These are phyloP conservation scores for Stratiomys singularior DNA, from an alignment of 2,888 invertebrate genomes.

Conservation along the genomic window DNA sequence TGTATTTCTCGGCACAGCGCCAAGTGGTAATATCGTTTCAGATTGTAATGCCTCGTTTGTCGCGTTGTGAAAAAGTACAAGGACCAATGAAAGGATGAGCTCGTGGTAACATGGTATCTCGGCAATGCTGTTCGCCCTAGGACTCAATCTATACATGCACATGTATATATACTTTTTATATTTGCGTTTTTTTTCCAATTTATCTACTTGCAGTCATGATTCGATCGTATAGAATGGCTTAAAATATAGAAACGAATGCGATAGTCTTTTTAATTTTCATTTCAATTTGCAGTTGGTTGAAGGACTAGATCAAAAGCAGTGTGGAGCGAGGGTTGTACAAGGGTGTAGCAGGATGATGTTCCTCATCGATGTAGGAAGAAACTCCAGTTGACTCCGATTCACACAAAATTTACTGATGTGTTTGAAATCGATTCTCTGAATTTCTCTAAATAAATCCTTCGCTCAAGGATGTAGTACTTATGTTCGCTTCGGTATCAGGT, in stretches of 20 bases:
- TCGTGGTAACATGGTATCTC: conserved; percentile 33
- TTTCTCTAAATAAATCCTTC: no score
- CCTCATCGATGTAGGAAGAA: no score
- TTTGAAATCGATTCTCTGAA: no score
- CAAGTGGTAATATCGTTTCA: conserved; percentile 49
- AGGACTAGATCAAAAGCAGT: no score
- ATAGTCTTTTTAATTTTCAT: neutral
- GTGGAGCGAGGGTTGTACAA: no score
- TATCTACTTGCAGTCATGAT: conserved; percentile 4
- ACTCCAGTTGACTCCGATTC: no score
- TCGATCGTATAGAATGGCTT: neutral
- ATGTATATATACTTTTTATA: no score
- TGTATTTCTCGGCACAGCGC: conserved; percentile 49
- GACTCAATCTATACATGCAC: conserved; percentile 41
- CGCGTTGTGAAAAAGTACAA: conserved; percentile 37
- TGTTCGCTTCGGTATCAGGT: no score
- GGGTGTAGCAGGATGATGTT: no score
- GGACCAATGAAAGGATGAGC: neutral
- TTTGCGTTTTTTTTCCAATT: conserved; percentile 29
- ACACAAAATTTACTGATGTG: no score
- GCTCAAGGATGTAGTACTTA: no score
- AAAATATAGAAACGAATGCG: conserved; percentile 6
- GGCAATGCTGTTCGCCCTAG: conserved; percentile 43
- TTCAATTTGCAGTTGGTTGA: neutral
- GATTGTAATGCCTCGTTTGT: conserved; percentile 45